A percentile compares a stretch with the other conserved stretches of the same genome.
Conservation (phyloP, 2,797 vertebrate species). For the Sebastes cheni region DNA sequence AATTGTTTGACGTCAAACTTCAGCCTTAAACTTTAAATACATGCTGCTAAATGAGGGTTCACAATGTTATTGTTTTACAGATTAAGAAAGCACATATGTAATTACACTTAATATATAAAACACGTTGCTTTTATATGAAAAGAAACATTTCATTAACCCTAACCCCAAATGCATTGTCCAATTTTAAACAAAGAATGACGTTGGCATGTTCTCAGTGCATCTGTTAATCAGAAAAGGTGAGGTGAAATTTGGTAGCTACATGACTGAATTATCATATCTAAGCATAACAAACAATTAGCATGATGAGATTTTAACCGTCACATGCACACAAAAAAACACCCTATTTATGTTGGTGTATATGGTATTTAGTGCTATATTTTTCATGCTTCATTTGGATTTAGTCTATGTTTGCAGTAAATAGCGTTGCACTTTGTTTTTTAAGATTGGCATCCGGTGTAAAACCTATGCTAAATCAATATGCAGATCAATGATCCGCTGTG, state of each 20-base stretch:
- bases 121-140: neutral
- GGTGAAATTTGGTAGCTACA: neutral
- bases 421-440: neutral
- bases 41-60: neutral
- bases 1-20: constrained; percentile 8
- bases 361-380: no score
- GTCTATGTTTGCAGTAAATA: neutral
- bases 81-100: neutral
- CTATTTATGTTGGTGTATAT: neutral
- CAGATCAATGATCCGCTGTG: no score
- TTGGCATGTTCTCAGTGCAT: no score
- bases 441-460: no score
- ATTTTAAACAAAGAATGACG: no score
- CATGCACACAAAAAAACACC: neutral
- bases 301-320: neutral
- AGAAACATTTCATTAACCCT: neutral
- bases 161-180: neutral
- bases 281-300: no score
- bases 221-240: neutral
- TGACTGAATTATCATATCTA: neutral
- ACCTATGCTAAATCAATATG: no score
- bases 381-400: no score
- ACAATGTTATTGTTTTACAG: no score
- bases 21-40: neutral
- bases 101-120: neutral